A percentile compares a stretch with the other conserved stretches of the same genome.
phyloP scores from a whole-genome alignment of 2,888 invertebrate genomes.

The Himalopsyche japonica region DNA sequence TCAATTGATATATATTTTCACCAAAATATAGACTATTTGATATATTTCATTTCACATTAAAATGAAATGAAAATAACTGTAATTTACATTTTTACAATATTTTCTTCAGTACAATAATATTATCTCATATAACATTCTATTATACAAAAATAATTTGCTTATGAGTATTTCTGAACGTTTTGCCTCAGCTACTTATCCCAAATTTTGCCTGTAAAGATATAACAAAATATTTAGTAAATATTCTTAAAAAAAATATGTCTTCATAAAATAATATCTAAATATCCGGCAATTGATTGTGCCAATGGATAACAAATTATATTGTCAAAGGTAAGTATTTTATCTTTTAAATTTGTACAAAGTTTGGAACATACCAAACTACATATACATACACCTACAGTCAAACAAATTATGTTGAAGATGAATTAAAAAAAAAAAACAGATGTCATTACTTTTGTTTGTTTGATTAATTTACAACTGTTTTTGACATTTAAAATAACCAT shows the following conservation, averaged over 20 bases:
- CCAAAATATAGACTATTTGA: background rate
- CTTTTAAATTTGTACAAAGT: no score
- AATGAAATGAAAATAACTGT: background rate
- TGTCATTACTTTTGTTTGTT: no score
- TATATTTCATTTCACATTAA: background rate
- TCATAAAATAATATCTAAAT: background rate
- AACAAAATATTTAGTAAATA: slow-evolving; percentile 1
- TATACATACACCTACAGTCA: no score
- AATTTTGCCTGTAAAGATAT: slow-evolving; percentile 34
- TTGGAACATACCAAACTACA: no score
- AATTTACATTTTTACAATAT: background rate
- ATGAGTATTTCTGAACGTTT: background rate
- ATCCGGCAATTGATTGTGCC: background rate
- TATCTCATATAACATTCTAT: background rate
- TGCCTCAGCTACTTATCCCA: slow-evolving; percentile 2
- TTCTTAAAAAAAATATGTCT: background rate
- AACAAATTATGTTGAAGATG: no score
- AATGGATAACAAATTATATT: background rate
- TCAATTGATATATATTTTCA: background rate
- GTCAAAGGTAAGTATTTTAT: no score
- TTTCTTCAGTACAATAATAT: background rate
- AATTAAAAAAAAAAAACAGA: no score
- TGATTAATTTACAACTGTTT: no score
- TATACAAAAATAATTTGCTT: background rate
- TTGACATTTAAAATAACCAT: no score